Evolutionary conservation across 2,113 vertebrate genomes (phyloP), one percentile per base, ranked within the genome.

Genomic region (Dicrurus megarhynchus): DNA sequence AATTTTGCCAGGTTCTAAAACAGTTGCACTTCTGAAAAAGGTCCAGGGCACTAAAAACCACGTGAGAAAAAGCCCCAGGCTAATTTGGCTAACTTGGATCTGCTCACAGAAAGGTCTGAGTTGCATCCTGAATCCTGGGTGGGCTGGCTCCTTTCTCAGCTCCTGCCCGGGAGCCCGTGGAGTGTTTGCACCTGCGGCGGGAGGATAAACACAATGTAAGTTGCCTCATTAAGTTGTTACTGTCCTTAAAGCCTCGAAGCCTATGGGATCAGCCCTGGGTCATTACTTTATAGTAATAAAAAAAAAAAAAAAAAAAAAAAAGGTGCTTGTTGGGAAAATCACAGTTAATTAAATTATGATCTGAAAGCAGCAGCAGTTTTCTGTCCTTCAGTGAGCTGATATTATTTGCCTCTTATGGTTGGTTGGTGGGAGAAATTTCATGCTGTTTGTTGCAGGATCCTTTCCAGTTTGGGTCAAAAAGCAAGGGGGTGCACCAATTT

Each of bases 181-280:
- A 44, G 82, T 55, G 46, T 79, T 82, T 79, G 81, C 53, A 86
- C 68, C 94, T 91, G 73, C 0, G 3, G 78, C 5, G 24, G 50
- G 35, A 87, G 53, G 61, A 94, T 75, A 95, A 96, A 90, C 47
- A 50, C 22, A 28, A 16, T 56, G 52, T 53, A 73, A 87, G 61
- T 70, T 53, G 15, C 41, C 71, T 95, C 87, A 78, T 96, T 93
- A 95, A 86, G 74, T 56, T 60, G 30, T 80, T 95, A 55, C 59
- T 96, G 32, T 83, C 82, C 70, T 92, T 70, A 88, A 89, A 89
- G 44, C 41, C 24, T 86, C 13, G 3, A 61, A 88, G 47, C 69
- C 84, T 74, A 4, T 35, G 64, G 91, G 49, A 93, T 84, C 39
- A 81, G 21, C 49, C 57, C 53, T 32, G 22, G 10, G 44, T 76